Base-by-base conservation (phyloP, 2,888 invertebrate species). In the Meliscaeva auricollis region DNA sequence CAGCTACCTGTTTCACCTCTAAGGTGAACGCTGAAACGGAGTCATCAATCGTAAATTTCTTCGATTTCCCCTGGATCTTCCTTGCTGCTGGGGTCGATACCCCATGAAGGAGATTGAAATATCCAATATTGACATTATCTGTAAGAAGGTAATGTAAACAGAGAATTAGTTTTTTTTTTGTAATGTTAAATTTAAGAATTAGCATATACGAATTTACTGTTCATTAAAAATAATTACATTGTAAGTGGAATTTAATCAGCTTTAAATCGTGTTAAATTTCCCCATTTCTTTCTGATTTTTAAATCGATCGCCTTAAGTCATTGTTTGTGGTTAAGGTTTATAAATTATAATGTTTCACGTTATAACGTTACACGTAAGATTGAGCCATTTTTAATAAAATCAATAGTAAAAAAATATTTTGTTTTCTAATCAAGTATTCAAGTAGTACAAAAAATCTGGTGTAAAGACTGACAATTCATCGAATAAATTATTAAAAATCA, bases 51-150 rank as follows among this genome's bases (percentile, higher is more conserved):
- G 56, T 56, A 6, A 56, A 56, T 5, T 56, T 56, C 8, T 35
- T 56, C 1, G 30, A 15, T 13, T 35, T 56, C 13, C 56, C 35
- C 20, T 35, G 56, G 56, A 56, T 15, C 56, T 56, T 56, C 35
- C 56, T 56, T 2, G 56, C 56, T 56, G 56, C 56, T 11, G 56
- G 56, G 8, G 35, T 56, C 35, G 20, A 56, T 15, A 56, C 56
- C 4, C 56, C 56, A 9, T 56, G 56, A 35, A 56, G 56, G n/a
- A 56, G 56, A 2, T n/a, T 3, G 56, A 15, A 5, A 30, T 56
- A 56, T 56, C 56, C 56, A 3, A 56, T 35, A 8, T 35, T 56
- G 35, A 56, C 15, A 46, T 46, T 38, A 38, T 38, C 35, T 38
- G 35, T 38, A 38, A 38, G 35, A 4, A 38, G 35, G 35, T 38